Base-by-base conservation (phyloP, 2,888 invertebrate species). In the Ochropleura leucogaster region DNA sequence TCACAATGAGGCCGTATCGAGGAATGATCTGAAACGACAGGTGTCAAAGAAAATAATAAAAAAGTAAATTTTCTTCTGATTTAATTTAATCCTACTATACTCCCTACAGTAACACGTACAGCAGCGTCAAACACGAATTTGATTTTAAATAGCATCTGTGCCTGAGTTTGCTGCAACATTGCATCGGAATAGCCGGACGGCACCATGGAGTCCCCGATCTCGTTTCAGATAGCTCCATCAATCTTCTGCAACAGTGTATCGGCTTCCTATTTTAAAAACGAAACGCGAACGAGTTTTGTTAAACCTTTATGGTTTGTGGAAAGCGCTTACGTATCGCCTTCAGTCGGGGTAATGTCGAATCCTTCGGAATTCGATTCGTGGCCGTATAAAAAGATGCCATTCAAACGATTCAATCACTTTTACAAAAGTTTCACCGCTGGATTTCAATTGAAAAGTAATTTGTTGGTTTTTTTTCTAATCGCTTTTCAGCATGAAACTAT, bases 141-240 rank as follows among this genome's bases (percentile, higher is more conserved):
- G 90, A 91, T 89, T 90, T 90, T 89, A 92, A 92, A 90, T 88
- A 90, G 88, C 89, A 90, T 90, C 84, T 86, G 88, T 87, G 87
- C 86, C 85, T 16, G 85, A 87, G 87, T 88, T 88, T 77, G 82
- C 85, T 89, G 87, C 88, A 89, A 90, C 90, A 90, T 89, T 90
- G 90, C 89, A 85, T 85, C 79, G 85, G 76, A 88, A 86, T 85
- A 83, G 88, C 83, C 85, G 88, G 87, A 85, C 88, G 83, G 87
- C 72, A 85, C 87, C 89, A 87, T 90, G 75, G 80, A 90, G 92
- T 90, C 93, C 90, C 93, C 91, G 94, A 95, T 95, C 94, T 94
- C 92, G 94, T 94, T 94, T 92, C 88, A 93, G 94, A 95, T 94
- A 94, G 92, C 91, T 91, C 90, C 92, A 96, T 95, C 95, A 95